Evolutionary conservation across 92 coral and sea anemone genomes (phyloP).

Genomic region (Siderastrea radians): DNA sequence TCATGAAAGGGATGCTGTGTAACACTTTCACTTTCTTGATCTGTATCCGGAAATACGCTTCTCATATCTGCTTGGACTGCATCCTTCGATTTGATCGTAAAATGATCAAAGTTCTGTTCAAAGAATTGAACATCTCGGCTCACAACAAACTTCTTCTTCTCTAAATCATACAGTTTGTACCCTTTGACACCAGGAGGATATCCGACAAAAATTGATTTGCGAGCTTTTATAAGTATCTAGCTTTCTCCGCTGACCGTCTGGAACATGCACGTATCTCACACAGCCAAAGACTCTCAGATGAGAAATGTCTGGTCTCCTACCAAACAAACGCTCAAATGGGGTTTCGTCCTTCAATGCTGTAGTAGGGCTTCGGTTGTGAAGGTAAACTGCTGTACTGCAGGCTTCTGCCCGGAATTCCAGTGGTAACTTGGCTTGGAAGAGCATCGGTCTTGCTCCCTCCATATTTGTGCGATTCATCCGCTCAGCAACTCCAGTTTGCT

Average conservation of each 20-base stretch:
- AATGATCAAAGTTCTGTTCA: slow-evolving; percentile 61
- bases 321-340: slow-evolving; percentile 67
- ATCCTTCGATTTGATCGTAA: not conserved
- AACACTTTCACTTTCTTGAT: slow-evolving; percentile 44
- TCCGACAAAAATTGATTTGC: slow-evolving; percentile 66
- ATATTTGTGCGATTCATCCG: slow-evolving; percentile 68
- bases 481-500: slow-evolving; percentile 75
- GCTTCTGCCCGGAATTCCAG: slow-evolving; percentile 62
- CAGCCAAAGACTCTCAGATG: not conserved
- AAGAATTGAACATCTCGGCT: slow-evolving; percentile 22
- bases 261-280: slow-evolving; percentile 64
- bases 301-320: slow-evolving; percentile 31
- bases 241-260: slow-evolving; percentile 62
- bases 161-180: slow-evolving; percentile 9
- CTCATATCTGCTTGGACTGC: slow-evolving; percentile 3
- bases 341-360: slow-evolving; percentile 57
- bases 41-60: slow-evolving; percentile 35
- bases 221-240: slow-evolving; percentile 63
- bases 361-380: not conserved
- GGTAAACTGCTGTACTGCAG: slow-evolving; percentile 72
- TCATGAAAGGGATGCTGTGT: slow-evolving; percentile 12
- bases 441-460: slow-evolving; percentile 81
- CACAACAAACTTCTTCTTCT: too few species aligned
- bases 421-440: slow-evolving; percentile 48
- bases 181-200: slow-evolving; percentile 71